These are phyloP conservation scores for Mythimna impura DNA, from an alignment of 2,888 invertebrate genomes.

Conservation along the genomic window DNA sequence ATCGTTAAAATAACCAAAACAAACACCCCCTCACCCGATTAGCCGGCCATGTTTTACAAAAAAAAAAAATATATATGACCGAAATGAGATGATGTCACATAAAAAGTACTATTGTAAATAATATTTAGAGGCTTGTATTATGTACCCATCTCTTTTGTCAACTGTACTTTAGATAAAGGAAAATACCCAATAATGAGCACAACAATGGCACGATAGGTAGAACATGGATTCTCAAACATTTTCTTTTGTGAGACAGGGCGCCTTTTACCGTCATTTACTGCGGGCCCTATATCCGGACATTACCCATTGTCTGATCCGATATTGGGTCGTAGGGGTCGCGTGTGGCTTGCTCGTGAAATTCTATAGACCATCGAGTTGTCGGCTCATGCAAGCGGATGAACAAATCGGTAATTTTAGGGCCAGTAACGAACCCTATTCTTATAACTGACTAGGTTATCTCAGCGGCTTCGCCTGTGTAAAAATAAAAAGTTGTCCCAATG, in stretches of 20 bases:
- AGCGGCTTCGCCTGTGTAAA: too few species aligned
- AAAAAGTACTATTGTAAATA: neutral
- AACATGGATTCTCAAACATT: conserved; percentile 23
- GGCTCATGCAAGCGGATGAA: conserved; percentile 9
- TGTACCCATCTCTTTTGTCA: neutral
- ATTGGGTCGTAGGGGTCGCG: conserved; percentile 11
- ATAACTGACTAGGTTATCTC: neutral
- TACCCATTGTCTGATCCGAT: conserved; percentile 31
- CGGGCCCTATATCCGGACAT: conserved; percentile 30
- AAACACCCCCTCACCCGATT: too few species aligned
- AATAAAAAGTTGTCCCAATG: too few species aligned
- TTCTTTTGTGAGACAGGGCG: conserved; percentile 18
- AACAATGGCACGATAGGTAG: neutral
- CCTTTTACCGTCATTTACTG: conserved; percentile 42
- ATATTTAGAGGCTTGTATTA: neutral
- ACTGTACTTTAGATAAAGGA: conserved; percentile 11
- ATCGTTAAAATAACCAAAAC: too few species aligned
- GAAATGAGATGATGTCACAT: neutral
- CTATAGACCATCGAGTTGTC: conserved; percentile 10
- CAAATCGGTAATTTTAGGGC: conserved; percentile 27
- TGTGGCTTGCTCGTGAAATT: conserved; percentile 28
- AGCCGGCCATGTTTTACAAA: too few species aligned
- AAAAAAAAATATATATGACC: too few species aligned
- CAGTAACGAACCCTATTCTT: conserved; percentile 6
- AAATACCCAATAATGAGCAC: neutral